phyloP scores from a whole-genome alignment of 2,113 vertebrate genomes.

The Mustelus asterias region DNA sequence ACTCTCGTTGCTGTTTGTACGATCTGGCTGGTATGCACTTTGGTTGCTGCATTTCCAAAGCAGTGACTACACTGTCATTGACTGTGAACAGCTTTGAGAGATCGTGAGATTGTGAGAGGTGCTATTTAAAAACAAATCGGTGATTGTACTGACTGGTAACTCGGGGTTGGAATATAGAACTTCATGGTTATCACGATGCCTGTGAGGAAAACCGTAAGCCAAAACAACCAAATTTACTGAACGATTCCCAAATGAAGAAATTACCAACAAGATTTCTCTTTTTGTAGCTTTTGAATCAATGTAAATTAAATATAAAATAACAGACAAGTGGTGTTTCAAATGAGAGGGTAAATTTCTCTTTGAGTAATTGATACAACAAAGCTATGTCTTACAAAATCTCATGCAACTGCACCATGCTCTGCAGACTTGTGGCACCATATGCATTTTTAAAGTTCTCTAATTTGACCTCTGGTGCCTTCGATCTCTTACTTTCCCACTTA shows the following conservation, averaged over 20 bases:
- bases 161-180: not conserved
- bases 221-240: not conserved
- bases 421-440: not conserved
- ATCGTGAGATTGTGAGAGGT: not conserved
- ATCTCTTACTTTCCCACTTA: not conserved
- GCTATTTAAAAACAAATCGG: not conserved
- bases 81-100: not conserved
- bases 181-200: not conserved
- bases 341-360: not conserved
- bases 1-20: not conserved
- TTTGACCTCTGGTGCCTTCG: not conserved
- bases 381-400: not conserved
- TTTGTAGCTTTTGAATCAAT: not conserved
- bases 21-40: not conserved
- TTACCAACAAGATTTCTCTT: not conserved
- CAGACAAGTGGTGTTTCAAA: not conserved
- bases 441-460: not conserved
- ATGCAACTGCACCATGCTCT: not conserved
- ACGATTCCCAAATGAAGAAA: not conserved
- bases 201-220: not conserved
- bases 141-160: not conserved
- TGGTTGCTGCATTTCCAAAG: not conserved
- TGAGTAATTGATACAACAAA: not conserved
- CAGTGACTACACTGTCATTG: not conserved
- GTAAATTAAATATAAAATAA: not conserved